Percentiles rank a stretch among this genome's conserved stretches.
phyloP scores from a whole-genome alignment of 35 echinoderm and acorn worm genomes.

The Apostichopus japonicus region DNA sequence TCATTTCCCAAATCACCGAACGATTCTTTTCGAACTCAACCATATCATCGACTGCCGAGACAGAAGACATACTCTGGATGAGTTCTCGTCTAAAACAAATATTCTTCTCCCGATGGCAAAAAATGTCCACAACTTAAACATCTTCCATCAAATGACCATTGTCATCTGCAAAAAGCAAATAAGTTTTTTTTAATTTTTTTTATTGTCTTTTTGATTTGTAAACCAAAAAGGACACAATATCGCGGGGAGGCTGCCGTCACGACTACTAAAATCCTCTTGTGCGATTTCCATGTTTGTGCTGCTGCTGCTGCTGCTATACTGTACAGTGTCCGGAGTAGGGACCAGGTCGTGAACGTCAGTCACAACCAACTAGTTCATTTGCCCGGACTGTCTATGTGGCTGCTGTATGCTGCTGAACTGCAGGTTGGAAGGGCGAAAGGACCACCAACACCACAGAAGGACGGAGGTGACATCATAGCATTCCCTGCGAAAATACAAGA shows the following conservation, averaged over 20 bases:
- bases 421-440: slow-evolving; percentile 92
- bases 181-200: background rate
- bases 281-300: background rate
- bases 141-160: background rate
- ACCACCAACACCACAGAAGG: slow-evolving; percentile 94
- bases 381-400: slow-evolving; percentile 86
- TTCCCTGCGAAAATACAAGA: slow-evolving; percentile 71
- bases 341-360: background rate
- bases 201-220: background rate
- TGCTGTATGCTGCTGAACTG: slow-evolving; percentile 81
- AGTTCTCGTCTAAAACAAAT: too few relatives aligned
- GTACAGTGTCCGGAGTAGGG: background rate
- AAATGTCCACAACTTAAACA: background rate
- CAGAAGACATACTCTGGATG: too few relatives aligned
- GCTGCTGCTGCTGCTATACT: background rate
- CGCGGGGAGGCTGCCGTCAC: background rate
- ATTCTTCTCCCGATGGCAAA: too few relatives aligned
- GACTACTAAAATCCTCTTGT: background rate
- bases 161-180: background rate
- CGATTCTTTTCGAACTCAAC: too few relatives aligned
- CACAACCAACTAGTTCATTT: slow-evolving; percentile 58
- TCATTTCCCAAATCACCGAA: too few relatives aligned
- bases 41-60: too few relatives aligned
- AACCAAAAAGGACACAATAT: background rate
- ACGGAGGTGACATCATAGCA: slow-evolving; percentile 96